Base-by-base conservation (phyloP, 2,888 invertebrate genomes). In the Dryobotodes eremita region DNA sequence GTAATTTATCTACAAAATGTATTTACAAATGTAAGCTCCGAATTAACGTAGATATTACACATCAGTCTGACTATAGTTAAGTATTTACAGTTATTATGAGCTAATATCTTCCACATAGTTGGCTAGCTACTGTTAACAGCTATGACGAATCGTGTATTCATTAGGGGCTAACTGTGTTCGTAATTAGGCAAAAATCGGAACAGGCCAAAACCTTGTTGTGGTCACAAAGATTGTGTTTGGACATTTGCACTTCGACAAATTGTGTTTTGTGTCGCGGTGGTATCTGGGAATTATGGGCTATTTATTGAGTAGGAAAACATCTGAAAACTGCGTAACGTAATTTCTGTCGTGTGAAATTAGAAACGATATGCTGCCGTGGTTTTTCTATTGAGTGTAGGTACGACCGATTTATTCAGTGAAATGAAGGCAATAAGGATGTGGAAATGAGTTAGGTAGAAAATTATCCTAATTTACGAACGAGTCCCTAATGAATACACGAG, bases 21-120 rank as follows among this genome's bases (percentile, higher is more conserved):
- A 95, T 96, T 92, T 96, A 96, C 96, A 96, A 92, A 94, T 92
- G 89, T 96, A 96, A 96, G 96, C 96, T 96, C 96, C 93, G 93
- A 94, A 95, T 93, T 94, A 95, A 93, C 93, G 88, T 92, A 93
- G 92, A 94, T 93, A 94, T 94, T 94, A 92, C 83, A 94, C 92
- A 93, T 96, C 95, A 95, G 95, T 96, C 96, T 90, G 94, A 94
- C 95, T 95, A 95, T 83, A 93, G 86, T 91, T 89, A 90, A 70
- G 46, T 90, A 90, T 89, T 68, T 90, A 90, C 87, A 90, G n/a
- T 31, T 75, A 75, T 85, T 81, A 80, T 77, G 61, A 84, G 66
- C 83, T 81, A 89, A 78, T 79, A 69, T 73, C 36, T 80, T 74
- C 50, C 80, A 83, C 77, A 83, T 77, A 76, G 73, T 82, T 75